phyloP scores from a whole-genome alignment of 2,888 invertebrate species.

The Drosophila kokeensis region DNA sequence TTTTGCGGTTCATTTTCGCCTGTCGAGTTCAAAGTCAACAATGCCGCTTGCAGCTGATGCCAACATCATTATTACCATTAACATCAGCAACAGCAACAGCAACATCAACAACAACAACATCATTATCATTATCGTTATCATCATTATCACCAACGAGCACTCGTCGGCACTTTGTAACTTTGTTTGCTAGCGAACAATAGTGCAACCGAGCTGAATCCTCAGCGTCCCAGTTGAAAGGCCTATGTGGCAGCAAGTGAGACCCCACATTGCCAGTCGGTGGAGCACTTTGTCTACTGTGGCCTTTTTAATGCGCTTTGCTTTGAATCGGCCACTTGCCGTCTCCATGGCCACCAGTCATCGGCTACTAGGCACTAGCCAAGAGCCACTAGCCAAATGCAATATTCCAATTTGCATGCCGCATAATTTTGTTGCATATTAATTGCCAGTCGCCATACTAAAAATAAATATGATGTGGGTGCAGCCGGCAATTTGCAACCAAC shows the following conservation, averaged over 20 bases:
- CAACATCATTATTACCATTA: conserved; percentile 5
- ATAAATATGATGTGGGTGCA: conserved; percentile 19
- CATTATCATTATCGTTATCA: not conserved
- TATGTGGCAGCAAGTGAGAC: conserved; percentile 20
- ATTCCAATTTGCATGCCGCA: conserved; percentile 54
- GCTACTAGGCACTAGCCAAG: conserved; percentile 1
- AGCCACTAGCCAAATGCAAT: conserved; percentile 22
- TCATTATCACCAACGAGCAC: conserved; percentile 35
- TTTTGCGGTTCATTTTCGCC: conserved; percentile 64
- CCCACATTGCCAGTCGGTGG: conserved; percentile 5
- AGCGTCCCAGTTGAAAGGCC: conserved; percentile 27
- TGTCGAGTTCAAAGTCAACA: conserved; percentile 59
- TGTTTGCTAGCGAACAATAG: conserved; percentile 53
- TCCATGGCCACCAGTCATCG: not conserved
- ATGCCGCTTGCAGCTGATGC: conserved; percentile 32
- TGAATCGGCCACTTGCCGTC: conserved; percentile 28
- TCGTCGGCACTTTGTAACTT: conserved; percentile 40
- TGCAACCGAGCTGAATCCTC: conserved; percentile 11
- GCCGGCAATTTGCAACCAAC: conserved; percentile 4
- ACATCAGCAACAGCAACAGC: conserved; percentile 7
- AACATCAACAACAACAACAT: conserved; percentile 20
- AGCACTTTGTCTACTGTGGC: conserved; percentile 33
- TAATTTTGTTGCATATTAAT: conserved; percentile 58
- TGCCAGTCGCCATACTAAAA: conserved; percentile 41
- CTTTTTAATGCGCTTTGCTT: conserved; percentile 45